phyloP scores from a whole-genome alignment of 1,140 invertebrate species.

The Formica selysi region DNA sequence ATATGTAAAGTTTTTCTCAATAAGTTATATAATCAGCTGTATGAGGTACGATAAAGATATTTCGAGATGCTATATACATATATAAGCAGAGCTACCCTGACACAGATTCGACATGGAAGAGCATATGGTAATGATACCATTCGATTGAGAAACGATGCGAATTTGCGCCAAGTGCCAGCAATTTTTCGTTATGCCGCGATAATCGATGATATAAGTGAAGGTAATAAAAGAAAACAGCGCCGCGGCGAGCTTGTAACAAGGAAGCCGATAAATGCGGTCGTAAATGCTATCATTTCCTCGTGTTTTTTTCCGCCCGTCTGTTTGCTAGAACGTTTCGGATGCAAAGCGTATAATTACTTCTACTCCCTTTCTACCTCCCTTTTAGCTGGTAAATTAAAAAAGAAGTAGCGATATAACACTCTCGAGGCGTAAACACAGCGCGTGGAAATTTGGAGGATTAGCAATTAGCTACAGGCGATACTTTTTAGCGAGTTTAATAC shows the following conservation, averaged over 20 bases:
- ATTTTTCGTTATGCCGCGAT: slow-evolving; percentile 38
- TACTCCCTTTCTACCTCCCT: neutral
- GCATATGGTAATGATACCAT: slow-evolving; percentile 57
- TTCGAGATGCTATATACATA: neutral
- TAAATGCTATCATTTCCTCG: slow-evolving; percentile 68
- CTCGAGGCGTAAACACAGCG: neutral
- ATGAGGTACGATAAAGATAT: neutral
- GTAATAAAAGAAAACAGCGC: slow-evolving; percentile 46
- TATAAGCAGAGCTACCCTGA: slow-evolving; percentile 15
- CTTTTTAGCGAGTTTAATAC: neutral
- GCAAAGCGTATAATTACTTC: slow-evolving; percentile 53
- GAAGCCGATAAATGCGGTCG: slow-evolving; percentile 71
- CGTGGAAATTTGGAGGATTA: slow-evolving; percentile 44
- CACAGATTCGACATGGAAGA: slow-evolving; percentile 39
- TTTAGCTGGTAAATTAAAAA: slow-evolving; percentile 50
- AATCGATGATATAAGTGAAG: slow-evolving; percentile 45
- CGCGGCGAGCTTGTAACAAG: slow-evolving; percentile 71
- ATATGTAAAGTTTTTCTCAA: neutral
- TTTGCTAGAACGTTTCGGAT: slow-evolving; percentile 40
- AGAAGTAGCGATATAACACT: slow-evolving; percentile 11
- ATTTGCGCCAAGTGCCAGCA: slow-evolving; percentile 41
- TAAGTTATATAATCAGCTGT: neutral
- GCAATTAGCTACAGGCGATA: slow-evolving; percentile 19
- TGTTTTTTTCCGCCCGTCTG: slow-evolving; percentile 22
- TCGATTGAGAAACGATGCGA: slow-evolving; percentile 63